A percentile compares a stretch with the other conserved stretches of the same genome.
Evolutionary conservation across 1,140 invertebrate species (phyloP).

Genomic region (Drosophila nebulosa): DNA sequence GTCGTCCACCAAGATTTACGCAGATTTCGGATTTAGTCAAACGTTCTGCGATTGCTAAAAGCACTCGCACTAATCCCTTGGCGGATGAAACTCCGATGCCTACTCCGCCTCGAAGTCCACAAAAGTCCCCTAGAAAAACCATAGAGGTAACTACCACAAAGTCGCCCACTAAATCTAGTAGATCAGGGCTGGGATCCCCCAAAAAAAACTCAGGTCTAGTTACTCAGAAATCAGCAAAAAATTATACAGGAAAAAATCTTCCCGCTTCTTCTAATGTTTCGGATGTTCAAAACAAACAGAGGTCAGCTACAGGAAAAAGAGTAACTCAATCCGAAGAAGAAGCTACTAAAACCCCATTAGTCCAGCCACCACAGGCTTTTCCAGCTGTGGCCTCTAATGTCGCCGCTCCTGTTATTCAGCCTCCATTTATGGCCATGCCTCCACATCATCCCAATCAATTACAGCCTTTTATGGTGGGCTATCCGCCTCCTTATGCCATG

Average conservation of each 20-base stretch:
- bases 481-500: constrained; percentile 30
- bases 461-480: constrained; percentile 18
- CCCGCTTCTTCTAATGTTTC: constrained; percentile 28
- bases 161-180: not conserved
- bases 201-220: not conserved
- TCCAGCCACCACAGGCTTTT: no score
- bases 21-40: constrained; percentile 60
- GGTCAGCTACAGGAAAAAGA: not conserved
- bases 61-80: not conserved
- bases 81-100: not conserved
- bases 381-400: not conserved
- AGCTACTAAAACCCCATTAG: not conserved
- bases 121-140: constrained; percentile 23
- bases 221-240: not conserved
- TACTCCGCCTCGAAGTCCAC: constrained; percentile 17
- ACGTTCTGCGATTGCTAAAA: not conserved
- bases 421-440: not conserved
- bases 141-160: not conserved
- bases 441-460: not conserved
- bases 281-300: constrained; percentile 30
- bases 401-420: not conserved
- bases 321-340: not conserved
- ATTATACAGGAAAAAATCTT: not conserved
- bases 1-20: constrained; percentile 48
- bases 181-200: not conserved